Evolutionary conservation across 2,888 invertebrate species (phyloP).

Genomic region (Scaptomyza tumidula): DNA sequence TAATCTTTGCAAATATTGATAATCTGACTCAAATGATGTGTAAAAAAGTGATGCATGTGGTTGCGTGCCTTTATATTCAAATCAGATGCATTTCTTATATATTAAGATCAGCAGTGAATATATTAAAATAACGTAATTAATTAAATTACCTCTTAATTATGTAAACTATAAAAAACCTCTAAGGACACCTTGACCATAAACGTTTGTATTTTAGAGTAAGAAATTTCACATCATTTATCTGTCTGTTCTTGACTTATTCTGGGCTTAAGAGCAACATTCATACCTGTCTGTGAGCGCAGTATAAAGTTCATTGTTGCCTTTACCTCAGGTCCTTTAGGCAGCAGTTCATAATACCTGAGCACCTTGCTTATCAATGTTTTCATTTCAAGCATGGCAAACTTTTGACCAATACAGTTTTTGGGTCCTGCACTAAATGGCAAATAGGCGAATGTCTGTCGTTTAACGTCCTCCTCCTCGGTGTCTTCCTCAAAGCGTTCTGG

Average conservation of each 20-base stretch:
- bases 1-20: conserved; percentile 57
- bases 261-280: conserved; percentile 65
- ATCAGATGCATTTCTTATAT: conserved; percentile 11
- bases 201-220: not conserved
- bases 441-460: conserved; percentile 65
- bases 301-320: conserved; percentile 69
- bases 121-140: not conserved
- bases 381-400: conserved; percentile 81
- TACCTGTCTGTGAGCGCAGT: conserved; percentile 68
- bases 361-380: conserved; percentile 75
- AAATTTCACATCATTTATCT: not conserved
- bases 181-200: conserved; percentile 4
- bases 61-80: conserved; percentile 1
- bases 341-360: conserved; percentile 68
- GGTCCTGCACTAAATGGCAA: conserved; percentile 81
- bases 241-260: conserved; percentile 32
- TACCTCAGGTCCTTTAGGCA: conserved; percentile 67
- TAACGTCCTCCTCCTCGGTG: conserved; percentile 54
- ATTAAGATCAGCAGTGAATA: not conserved
- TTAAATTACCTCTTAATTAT: not conserved
- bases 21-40: conserved; percentile 45
- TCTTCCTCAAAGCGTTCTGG: conserved; percentile 84
- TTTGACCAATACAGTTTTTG: conserved; percentile 81
- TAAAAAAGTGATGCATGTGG: conserved; percentile 13
- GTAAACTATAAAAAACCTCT: not conserved